These are phyloP conservation scores for Pipistrellus pipistrellus DNA, from an alignment of 2,797 vertebrate species.

Conservation along the genomic window DNA sequence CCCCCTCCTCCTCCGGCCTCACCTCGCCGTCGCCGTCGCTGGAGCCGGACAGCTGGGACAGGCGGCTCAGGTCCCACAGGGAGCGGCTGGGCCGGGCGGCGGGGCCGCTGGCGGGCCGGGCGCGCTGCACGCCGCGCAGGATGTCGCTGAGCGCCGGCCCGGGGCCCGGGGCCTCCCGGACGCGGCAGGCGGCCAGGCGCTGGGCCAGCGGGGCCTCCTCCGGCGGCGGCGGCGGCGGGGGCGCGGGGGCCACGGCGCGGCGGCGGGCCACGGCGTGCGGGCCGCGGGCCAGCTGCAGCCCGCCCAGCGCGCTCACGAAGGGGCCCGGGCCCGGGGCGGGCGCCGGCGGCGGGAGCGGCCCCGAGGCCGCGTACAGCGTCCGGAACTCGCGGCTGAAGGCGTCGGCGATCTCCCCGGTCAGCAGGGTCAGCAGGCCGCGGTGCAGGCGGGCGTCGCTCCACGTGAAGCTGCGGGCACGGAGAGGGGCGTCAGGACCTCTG, in stretches of 20 bases:
- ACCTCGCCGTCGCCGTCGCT: conserved; percentile 78
- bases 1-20: conserved; percentile 58
- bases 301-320: background rate
- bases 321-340: conserved; percentile 38
- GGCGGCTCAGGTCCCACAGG: conserved; percentile 86
- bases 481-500: background rate
- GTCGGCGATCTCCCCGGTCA: conserved; percentile 89
- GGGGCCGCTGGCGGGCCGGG: conserved; percentile 69
- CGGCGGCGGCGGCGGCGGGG: background rate
- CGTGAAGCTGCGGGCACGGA: conserved; percentile 88
- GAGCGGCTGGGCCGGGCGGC: conserved; percentile 83
- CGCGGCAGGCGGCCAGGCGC: conserved; percentile 66
- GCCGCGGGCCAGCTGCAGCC: conserved; percentile 53
- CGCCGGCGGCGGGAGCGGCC: conserved; percentile 79
- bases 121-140: conserved; percentile 70
- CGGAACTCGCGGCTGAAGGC: conserved; percentile 94
- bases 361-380: conserved; percentile 91
- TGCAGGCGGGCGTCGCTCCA: conserved; percentile 94
- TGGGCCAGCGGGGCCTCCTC: background rate
- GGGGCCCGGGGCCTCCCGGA: background rate
- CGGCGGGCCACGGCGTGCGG: conserved; percentile 78
- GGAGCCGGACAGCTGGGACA: conserved; percentile 85
- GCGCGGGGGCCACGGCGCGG: conserved; percentile 74
- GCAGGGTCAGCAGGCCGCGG: conserved; percentile 92
- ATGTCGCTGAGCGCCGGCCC: conserved; percentile 84